A percentile compares a stretch with the other conserved stretches of the same genome.
Conservation (phyloP, 2,888 invertebrate genomes). For the Orthosia incerta region DNA sequence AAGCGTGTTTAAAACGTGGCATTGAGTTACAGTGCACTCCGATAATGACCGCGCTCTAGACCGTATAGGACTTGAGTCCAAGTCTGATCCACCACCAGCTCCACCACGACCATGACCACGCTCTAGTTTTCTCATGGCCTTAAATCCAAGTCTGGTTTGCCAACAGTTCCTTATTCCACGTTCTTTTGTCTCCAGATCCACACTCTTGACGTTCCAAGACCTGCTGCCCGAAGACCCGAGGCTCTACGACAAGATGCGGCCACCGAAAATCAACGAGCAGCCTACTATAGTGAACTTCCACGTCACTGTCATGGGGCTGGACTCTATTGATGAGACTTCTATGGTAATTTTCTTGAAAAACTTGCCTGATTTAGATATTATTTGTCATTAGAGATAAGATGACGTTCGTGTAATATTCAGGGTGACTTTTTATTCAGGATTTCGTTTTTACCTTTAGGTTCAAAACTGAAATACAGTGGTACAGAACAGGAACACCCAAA, state of each 20-base stretch:
- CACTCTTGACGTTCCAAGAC: constrained; percentile 95
- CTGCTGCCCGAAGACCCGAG: constrained; percentile 96
- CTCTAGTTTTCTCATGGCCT: too few relatives aligned
- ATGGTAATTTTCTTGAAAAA: constrained; percentile 93
- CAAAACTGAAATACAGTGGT: too few relatives aligned
- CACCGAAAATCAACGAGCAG: constrained; percentile 96
- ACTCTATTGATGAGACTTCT: constrained; percentile 98
- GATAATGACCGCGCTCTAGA: too few relatives aligned
- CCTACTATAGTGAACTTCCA: constrained; percentile 97
- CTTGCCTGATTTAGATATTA: background rate
- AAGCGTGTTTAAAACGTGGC: too few relatives aligned
- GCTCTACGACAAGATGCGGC: constrained; percentile 97
- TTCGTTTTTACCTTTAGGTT: too few relatives aligned
- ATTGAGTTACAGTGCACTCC: too few relatives aligned
- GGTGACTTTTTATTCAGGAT: background rate
- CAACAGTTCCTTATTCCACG: constrained; percentile 12
- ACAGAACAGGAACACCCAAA: too few relatives aligned
- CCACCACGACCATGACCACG: too few relatives aligned
- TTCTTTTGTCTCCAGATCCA: constrained; percentile 88
- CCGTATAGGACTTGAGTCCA: too few relatives aligned
- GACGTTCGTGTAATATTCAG: background rate
- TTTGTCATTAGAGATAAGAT: too few relatives aligned
- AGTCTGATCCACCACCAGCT: too few relatives aligned
- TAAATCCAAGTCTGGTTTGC: background rate
- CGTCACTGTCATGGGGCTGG: constrained; percentile 98